phyloP scores from a whole-genome alignment of 1,140 invertebrate genomes.

The Pseudomyrmex flavicornis region DNA sequence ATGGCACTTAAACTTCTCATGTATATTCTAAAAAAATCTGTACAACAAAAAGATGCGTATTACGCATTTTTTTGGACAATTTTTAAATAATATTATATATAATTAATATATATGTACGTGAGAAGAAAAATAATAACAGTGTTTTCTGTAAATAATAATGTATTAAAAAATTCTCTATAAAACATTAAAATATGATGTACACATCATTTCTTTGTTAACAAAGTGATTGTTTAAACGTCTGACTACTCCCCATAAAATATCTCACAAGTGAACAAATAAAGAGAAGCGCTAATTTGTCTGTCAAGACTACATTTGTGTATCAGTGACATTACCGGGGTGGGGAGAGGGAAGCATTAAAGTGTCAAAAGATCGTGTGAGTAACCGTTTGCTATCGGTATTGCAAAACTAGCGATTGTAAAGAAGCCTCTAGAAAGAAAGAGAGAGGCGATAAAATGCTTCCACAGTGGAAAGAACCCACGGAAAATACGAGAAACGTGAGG shows the following conservation, averaged over 20 bases:
- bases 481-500: not conserved
- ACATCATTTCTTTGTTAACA: no score
- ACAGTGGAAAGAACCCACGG: conserved; percentile 21
- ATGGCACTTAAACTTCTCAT: no score
- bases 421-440: conserved; percentile 6
- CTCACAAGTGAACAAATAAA: not conserved
- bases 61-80: no score
- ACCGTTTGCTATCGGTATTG: conserved; percentile 39
- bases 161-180: no score
- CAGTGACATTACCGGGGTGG: conserved; percentile 32
- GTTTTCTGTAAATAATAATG: no score
- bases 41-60: no score
- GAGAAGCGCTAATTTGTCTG: conserved; percentile 35
- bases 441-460: not conserved
- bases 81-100: no score
- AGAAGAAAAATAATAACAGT: no score
- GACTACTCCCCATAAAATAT: not conserved
- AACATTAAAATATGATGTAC: no score
- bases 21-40: no score
- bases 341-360: not conserved
- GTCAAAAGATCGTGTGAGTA: conserved; percentile 23
- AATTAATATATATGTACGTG: no score
- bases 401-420: conserved; percentile 45
- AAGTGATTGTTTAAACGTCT: no score
- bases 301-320: conserved; percentile 16